Evolutionary conservation across 2,797 vertebrate genomes (phyloP).

Genomic region (Rhinella marina): DNA sequence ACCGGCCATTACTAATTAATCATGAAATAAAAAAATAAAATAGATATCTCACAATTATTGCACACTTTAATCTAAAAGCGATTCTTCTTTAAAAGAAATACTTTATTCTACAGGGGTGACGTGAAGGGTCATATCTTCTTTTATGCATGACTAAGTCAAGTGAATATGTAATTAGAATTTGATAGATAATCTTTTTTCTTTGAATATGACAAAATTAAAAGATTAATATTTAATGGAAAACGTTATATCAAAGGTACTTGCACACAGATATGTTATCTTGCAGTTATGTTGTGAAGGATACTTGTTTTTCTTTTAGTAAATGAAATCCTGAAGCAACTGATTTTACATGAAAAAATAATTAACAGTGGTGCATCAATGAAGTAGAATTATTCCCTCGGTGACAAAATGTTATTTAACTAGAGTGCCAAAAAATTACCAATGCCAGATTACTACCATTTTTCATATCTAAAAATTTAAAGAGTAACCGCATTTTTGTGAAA

Average conservation of each 20-base stretch:
- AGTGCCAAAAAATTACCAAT: not conserved
- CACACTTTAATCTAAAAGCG: not conserved
- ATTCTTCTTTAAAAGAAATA: slow-evolving; percentile 30
- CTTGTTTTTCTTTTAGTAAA: slow-evolving; percentile 15
- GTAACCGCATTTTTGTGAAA: too few species aligned
- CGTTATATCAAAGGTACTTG: slow-evolving; percentile 13
- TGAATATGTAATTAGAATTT: slow-evolving; percentile 35
- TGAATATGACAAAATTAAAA: slow-evolving; percentile 34
- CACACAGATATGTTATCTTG: not conserved
- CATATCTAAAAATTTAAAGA: not conserved
- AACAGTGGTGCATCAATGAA: not conserved
- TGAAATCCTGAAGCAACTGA: not conserved
- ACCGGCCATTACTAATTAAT: not conserved
- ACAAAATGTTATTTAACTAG: not conserved
- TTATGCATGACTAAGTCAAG: slow-evolving; percentile 28
- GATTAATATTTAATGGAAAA: slow-evolving; percentile 39
- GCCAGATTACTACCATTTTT: not conserved
- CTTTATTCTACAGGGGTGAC: slow-evolving; percentile 17
- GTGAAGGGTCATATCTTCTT: slow-evolving; percentile 34
- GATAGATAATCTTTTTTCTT: slow-evolving; percentile 43
- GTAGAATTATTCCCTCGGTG: not conserved
- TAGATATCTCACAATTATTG: not conserved
- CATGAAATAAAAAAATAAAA: not conserved
- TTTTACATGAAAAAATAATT: not conserved
- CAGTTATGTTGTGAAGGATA: not conserved